Conservation (phyloP, 2,797 vertebrate species). For the Myiothlypis chrysogaster region DNA sequence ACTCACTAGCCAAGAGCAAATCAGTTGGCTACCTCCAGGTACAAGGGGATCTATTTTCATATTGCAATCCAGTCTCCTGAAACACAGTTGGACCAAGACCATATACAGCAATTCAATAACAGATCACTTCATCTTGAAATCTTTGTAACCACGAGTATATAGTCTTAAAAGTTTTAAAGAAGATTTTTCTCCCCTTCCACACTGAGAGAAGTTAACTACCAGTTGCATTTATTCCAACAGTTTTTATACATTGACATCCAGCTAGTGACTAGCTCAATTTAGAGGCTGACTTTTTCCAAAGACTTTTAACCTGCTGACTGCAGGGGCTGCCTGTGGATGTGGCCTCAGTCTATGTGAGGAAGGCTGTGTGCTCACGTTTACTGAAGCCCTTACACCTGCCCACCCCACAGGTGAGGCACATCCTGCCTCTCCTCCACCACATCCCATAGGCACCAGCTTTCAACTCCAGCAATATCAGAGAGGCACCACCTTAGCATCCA, state of each 20-base stretch:
- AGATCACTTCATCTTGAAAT: neutral
- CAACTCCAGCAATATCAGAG: neutral
- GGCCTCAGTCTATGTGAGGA: neutral
- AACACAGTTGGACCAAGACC: neutral
- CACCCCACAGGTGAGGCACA: neutral
- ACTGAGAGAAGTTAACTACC: neutral
- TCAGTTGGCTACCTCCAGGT: neutral
- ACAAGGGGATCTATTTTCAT: neutral
- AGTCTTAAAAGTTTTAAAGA: neutral
- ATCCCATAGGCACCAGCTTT: neutral
- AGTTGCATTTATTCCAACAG: neutral
- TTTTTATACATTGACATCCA: neutral
- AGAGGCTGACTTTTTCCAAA: neutral
- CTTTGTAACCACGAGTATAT: neutral
- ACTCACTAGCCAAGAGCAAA: neutral
- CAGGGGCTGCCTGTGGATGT: neutral
- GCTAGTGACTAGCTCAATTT: neutral
- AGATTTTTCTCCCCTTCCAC: neutral
- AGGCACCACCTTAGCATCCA: neutral
- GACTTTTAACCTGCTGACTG: neutral
- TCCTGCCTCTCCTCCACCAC: neutral
- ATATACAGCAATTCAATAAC: fast-evolving
- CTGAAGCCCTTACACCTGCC: neutral
- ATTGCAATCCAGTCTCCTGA: neutral
- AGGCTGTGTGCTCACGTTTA: neutral